Percentiles rank a stretch among this genome's conserved stretches.
Evolutionary conservation across 2,113 vertebrate species (phyloP).

Genomic region (Mustela lutreola): DNA sequence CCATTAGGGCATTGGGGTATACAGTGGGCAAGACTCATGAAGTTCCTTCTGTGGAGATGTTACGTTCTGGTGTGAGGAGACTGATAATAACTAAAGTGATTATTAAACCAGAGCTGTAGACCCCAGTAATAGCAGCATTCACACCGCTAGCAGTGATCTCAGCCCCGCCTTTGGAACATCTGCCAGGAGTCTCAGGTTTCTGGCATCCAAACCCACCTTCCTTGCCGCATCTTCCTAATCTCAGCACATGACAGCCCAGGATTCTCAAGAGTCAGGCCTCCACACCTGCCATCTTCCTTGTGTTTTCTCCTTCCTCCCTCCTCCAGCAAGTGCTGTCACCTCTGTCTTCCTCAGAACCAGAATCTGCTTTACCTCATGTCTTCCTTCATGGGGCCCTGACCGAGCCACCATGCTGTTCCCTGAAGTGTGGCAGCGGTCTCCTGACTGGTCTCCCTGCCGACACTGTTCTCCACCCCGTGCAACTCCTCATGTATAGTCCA

Average conservation of each 20-base stretch:
- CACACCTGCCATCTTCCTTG: not conserved
- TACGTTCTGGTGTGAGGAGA: not conserved
- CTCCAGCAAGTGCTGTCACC: not conserved
- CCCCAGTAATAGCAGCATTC: not conserved
- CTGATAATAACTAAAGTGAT: not conserved
- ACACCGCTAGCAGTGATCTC: not conserved
- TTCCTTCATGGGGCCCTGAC: rapidly evolving
- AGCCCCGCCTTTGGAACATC: not conserved
- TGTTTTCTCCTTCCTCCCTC: not conserved
- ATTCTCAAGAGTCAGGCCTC: not conserved
- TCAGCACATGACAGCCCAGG: not conserved
- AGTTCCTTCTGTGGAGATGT: not conserved
- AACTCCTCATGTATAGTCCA: not conserved
- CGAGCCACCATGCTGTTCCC: not conserved
- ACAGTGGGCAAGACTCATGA: not conserved
- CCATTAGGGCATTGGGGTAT: not conserved
- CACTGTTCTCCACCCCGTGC: rapidly evolving
- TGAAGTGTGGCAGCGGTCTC: not conserved
- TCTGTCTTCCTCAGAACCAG: not conserved
- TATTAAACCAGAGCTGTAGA: not conserved
- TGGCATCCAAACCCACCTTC: not conserved
- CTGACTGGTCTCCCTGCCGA: not conserved
- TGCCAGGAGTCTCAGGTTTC: not conserved
- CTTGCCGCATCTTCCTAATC: not conserved
- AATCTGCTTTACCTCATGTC: rapidly evolving